Base-by-base conservation (phyloP, 37 sponge, comb jelly and placozoan genomes). In the Sycon ciliatum region DNA sequence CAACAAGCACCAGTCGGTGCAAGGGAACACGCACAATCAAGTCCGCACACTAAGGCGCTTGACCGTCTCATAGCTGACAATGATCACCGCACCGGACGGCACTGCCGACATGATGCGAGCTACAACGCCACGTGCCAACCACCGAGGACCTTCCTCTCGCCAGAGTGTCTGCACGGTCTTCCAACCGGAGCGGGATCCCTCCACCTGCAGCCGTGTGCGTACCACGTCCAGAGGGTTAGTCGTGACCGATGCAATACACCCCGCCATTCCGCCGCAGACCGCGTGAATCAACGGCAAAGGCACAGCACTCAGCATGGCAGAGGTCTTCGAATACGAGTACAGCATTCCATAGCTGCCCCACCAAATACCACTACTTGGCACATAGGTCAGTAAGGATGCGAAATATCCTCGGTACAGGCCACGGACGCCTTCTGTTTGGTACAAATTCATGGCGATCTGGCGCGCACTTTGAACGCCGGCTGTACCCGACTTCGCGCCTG, bases 151-250 rank as follows among this genome's bases (percentile, higher is more conserved):
- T 38, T 98, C 99, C 71, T 89, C 88, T 35, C 42, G 30, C 84
- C 84, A 89, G 40, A 98, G 73, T 32, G 69, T 84, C 28, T 13
- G 13, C 3, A 80, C 29, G 0, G 75, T 80, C 11, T 34, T 36
- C 11, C 68, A 30, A 6, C 92, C 24, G 9, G 90, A 79, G 0
- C 54, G 35, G 22, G 78, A 39, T 2, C 60, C 72, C 29, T 84
- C 82, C 9, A 96, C 98, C 84, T 96, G 98, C 26, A 89, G 85
- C 76, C 98, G 82, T 20, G 98, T 89, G 23, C 98, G 80, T 9
- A 96, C 34, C 16, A 96, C 84, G 34, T 96, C 98, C 78, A 96
- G 79, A 0, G 93, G 87, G 56, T 96, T 96, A 28, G 93, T 92
- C 5, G 82, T 68, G 11, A 64, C 52, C 24, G 86, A 65, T 18